phyloP scores from a whole-genome alignment of 2,113 vertebrate species.

The Clarias macrocephalus region DNA sequence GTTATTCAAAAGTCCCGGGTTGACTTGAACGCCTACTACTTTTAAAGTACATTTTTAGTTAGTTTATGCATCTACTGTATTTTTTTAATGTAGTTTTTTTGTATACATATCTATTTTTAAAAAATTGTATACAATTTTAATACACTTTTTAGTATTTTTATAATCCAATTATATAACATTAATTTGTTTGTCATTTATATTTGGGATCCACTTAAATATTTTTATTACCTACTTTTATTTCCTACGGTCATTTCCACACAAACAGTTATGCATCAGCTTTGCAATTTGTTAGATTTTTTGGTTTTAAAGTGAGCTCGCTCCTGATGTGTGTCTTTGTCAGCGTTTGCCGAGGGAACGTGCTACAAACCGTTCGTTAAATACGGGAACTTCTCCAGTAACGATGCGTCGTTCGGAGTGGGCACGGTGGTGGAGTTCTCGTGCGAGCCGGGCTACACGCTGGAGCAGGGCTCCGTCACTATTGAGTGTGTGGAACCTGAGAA shows the following conservation, averaged over 20 bases:
- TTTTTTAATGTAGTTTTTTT: background rate
- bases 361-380: slow-evolving; percentile 97
- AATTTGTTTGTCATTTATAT: background rate
- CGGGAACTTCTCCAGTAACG: slow-evolving; percentile 92
- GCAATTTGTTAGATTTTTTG: background rate
- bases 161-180: background rate
- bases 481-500: slow-evolving; percentile 87
- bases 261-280: background rate
- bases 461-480: slow-evolving; percentile 94
- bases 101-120: background rate
- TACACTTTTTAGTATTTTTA: background rate
- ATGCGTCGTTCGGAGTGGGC: slow-evolving; percentile 80
- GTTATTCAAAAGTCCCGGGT: too few species aligned
- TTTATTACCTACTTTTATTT: background rate
- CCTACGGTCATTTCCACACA: background rate
- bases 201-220: background rate
- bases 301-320: background rate
- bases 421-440: slow-evolving; percentile 94
- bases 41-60: background rate
- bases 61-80: background rate
- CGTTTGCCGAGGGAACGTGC: slow-evolving; percentile 88
- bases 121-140: background rate
- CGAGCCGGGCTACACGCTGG: slow-evolving; percentile 90
- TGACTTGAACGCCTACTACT: too few species aligned
- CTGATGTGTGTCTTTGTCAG: slow-evolving; percentile 66